A percentile compares a stretch with the other conserved stretches of the same genome.
phyloP scores from a whole-genome alignment of 2,888 invertebrate genomes.

The Drepanosiphum platanoidis region DNA sequence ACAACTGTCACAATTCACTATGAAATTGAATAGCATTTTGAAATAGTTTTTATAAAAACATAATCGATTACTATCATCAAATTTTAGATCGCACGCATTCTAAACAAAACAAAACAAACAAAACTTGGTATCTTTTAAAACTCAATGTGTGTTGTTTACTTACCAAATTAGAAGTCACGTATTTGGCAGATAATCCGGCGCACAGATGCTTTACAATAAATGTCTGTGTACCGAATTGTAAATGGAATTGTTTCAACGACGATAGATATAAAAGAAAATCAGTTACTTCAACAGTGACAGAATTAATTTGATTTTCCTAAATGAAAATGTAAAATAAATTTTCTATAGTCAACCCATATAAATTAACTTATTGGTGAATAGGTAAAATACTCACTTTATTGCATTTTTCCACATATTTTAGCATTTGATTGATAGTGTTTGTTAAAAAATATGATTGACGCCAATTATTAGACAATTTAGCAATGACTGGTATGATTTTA shows the following conservation, averaged over 20 bases:
- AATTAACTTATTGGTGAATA: conserved; percentile 8
- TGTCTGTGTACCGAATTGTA: conserved; percentile 50
- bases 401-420: conserved; percentile 36
- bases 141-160: no score
- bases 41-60: conserved; percentile 49
- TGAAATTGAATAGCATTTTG: conserved; percentile 47
- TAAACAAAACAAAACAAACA: neutral
- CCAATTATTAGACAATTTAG: conserved; percentile 7
- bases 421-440: conserved; percentile 39
- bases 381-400: conserved; percentile 13
- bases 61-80: conserved; percentile 40
- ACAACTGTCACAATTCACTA: conserved; percentile 36
- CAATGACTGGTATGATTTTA: conserved; percentile 43
- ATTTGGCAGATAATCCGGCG: conserved; percentile 29
- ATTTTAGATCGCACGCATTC: conserved; percentile 31
- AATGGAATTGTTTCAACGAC: conserved; percentile 41
- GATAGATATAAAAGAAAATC: conserved; percentile 48
- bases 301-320: conserved; percentile 51
- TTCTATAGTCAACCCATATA: neutral
- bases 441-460: conserved; percentile 27
- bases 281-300: conserved; percentile 52
- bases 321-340: neutral
- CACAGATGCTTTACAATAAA: conserved; percentile 50
- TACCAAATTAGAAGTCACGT: conserved; percentile 8
- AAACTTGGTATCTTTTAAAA: neutral